A percentile compares a stretch with the other conserved stretches of the same genome.
These are phyloP conservation scores for Cheilinus undulatus DNA, from an alignment of 2,113 vertebrate species.

Conservation along the genomic window DNA sequence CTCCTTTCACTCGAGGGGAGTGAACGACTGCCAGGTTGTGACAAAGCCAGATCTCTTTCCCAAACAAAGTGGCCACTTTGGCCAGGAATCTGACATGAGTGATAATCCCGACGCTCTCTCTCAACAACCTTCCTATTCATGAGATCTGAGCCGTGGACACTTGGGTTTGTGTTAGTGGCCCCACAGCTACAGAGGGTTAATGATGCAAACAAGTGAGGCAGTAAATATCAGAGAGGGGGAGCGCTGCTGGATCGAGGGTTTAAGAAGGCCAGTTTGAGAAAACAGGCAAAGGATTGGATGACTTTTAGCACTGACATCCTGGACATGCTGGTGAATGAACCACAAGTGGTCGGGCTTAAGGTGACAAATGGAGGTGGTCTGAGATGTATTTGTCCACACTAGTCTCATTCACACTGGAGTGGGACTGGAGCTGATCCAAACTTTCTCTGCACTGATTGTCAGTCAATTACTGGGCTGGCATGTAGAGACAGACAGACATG, in stretches of 20 bases:
- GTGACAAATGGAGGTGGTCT: no score
- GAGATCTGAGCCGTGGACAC: conserved; percentile 69
- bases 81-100: conserved; percentile 77
- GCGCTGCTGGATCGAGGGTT: neutral
- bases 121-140: conserved; percentile 66
- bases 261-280: neutral
- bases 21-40: conserved; percentile 66
- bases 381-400: no score
- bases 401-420: no score
- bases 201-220: conserved; percentile 58
- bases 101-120: conserved; percentile 67
- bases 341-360: no score
- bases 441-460: no score
- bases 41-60: conserved; percentile 73
- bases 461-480: no score
- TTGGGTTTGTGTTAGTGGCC: conserved; percentile 70
- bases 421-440: no score
- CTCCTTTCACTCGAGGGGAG: conserved; percentile 63
- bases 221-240: conserved; percentile 42
- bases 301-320: no score
- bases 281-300: neutral
- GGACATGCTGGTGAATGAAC: no score
- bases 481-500: no score
- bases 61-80: conserved; percentile 82
- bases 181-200: conserved; percentile 65